Evolutionary conservation across 1,140 invertebrate species (phyloP).

Genomic region (Rhagoletis pomonella): DNA sequence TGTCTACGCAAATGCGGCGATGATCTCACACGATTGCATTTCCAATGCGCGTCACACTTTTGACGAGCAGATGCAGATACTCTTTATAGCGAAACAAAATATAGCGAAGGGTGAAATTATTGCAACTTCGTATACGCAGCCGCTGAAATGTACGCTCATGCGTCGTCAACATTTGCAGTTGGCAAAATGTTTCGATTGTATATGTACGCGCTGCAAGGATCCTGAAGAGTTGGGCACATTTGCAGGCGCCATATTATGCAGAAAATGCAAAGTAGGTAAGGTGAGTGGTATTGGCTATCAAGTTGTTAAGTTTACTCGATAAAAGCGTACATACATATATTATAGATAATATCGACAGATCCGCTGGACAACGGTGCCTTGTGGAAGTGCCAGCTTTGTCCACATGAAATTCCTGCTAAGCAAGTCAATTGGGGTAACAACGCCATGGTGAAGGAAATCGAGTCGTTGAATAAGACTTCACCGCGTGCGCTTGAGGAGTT

Average conservation of each 20-base stretch:
- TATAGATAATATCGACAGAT: constrained; percentile 76
- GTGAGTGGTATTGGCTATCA: constrained; percentile 53
- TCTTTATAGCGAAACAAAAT: constrained; percentile 78
- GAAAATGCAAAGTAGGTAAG: constrained; percentile 76
- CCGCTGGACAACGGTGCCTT: constrained; percentile 77
- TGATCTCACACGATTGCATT: constrained; percentile 80
- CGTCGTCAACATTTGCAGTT: constrained; percentile 78
- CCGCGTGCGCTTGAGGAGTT: constrained; percentile 79
- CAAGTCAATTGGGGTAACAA: constrained; percentile 79
- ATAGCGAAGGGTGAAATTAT: constrained; percentile 80
- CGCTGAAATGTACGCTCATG: constrained; percentile 80
- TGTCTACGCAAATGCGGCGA: constrained; percentile 78
- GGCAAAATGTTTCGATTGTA: constrained; percentile 81
- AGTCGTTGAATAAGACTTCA: constrained; percentile 76
- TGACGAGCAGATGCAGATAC: constrained; percentile 76
- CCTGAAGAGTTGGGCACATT: constrained; percentile 79
- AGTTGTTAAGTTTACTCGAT: background rate
- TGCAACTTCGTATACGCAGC: constrained; percentile 81
- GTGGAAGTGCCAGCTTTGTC: constrained; percentile 81
- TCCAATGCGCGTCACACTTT: constrained; percentile 81
- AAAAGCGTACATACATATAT: constrained; percentile 7
- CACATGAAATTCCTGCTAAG: constrained; percentile 75
- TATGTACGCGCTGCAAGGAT: constrained; percentile 79
- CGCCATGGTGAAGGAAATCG: constrained; percentile 78
- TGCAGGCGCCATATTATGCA: constrained; percentile 79